These are phyloP conservation scores for Acanthoscelides obtectus DNA, from an alignment of 2,888 invertebrate species.

Conservation along the genomic window DNA sequence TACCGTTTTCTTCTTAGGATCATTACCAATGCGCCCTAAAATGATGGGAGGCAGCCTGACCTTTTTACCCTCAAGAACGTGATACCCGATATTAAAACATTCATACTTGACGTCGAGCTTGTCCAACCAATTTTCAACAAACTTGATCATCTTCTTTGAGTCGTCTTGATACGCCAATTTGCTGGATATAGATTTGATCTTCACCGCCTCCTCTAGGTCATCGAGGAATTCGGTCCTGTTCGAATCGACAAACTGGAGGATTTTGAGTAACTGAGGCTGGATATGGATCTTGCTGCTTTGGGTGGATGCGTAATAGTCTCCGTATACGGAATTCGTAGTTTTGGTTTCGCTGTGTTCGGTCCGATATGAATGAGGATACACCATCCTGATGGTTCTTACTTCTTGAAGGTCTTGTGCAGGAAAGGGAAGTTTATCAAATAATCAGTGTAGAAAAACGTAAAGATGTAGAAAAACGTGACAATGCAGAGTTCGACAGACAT, in stretches of 20 bases:
- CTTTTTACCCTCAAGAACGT: slow-evolving; percentile 36
- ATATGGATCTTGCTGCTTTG: slow-evolving; percentile 39
- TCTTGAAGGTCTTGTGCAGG: slow-evolving; percentile 32
- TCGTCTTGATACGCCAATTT: slow-evolving; percentile 35
- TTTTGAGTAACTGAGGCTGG: slow-evolving; percentile 40
- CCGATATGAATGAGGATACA: slow-evolving; percentile 43
- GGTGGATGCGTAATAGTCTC: slow-evolving; percentile 37
- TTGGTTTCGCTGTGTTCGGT: slow-evolving; percentile 45
- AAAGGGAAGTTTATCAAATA: slow-evolving; percentile 41
- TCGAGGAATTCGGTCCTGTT: slow-evolving; percentile 34
- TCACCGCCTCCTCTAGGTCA: slow-evolving; percentile 40
- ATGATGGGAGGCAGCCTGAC: slow-evolving; percentile 43
- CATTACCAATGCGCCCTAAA: slow-evolving; percentile 39
- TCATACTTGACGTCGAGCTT: slow-evolving; percentile 44
- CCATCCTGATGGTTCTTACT: slow-evolving; percentile 30
- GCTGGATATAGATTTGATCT: slow-evolving; percentile 43
- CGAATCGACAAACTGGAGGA: slow-evolving; percentile 45
- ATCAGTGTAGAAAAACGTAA: slow-evolving; percentile 42
- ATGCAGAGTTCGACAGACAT: slow-evolving; percentile 37
- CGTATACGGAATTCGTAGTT: slow-evolving; percentile 42
- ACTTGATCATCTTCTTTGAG: slow-evolving; percentile 38
- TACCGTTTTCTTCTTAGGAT: slow-evolving; percentile 43
- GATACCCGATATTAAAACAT: slow-evolving; percentile 42
- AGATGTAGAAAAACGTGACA: slow-evolving; percentile 40
- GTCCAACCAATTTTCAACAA: slow-evolving; percentile 43